Evolutionary conservation across 35 echinoderm and acorn worm genomes (phyloP), one percentile per base, ranked within the genome.

Genomic region (Apostichopus parvimensis): DNA sequence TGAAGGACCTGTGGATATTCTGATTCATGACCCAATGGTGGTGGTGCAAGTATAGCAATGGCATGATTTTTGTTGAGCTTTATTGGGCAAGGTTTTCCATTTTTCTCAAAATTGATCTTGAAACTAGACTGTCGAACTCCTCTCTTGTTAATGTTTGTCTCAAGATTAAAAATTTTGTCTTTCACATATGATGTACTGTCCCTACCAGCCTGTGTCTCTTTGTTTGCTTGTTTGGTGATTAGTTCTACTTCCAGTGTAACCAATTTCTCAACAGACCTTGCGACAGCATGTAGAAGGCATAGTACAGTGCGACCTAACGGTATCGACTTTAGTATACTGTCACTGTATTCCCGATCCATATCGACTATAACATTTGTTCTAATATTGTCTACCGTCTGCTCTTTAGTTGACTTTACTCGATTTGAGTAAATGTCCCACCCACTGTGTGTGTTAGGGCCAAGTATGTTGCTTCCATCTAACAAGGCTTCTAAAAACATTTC

Each of bases 121-220:
- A 91, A 91, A 79, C 89, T 73, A 54, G 89, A 91, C 56, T 91
- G 77, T 15, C 89, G 45, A 59, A 91, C 89, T 54, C 73, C 89
- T 91, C 89, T 91, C 54, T 91, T 91, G 89, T 72, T 77, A 56
- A 91, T 91, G 34, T 91, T 91, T 54, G 9, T 78, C 56, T 53
- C 65, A 79, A 81, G 21, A 24, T 81, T 81, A 22, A 17, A 45
- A 52, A 81, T 53, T 17, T 90, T 90, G 6, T 17, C 56, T 87
- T 6, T 64, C 57, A 26, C 6, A n/a, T 64, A 22, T 5, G 12
- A 6, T 66, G n/a, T 14, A 21, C 53, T 56, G 6, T 87, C 84
- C 20, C 9, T 5, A 65, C 84, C 57, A 12, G 9, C 10, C 20
- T 89, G 90, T 80, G 91, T 28, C 1, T 28, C 18, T 54, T 80